Evolutionary conservation across 2,888 invertebrate species (phyloP), one percentile per base, ranked within the genome.

Genomic region (Oscheius myriophilus): DNA sequence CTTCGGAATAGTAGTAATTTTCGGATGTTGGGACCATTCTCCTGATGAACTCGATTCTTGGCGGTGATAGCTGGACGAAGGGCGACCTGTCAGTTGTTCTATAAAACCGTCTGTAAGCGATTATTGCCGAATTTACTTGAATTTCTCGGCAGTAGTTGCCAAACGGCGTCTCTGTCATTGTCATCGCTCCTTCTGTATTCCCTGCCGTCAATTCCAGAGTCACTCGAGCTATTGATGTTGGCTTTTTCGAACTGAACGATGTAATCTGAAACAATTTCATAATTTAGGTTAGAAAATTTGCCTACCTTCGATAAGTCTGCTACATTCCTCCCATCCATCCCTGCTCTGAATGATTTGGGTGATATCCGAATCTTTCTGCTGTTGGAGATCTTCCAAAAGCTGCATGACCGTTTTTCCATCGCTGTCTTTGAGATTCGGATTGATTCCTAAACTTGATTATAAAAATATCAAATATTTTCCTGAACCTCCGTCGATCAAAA

Each of bases 331-430:
- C 83, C 83, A 82, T 16, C 79, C 76, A 46, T 86, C 84, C 21
- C 80, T 64, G 52, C 79, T 78, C 42, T 81, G 81, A 43, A 95
- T 92, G 79, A 94, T 91, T 80, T 92, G 91, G 76, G 92, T 91
- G 77, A 95, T 93, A 87, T 93, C 93, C 83, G 92, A 92, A 9
- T 93, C 93, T 1, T 93, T 93, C 83, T 93, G 92, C 41, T 92
- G 92, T n/a, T 94, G 92, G 87, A 94, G 93, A 83, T 93, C 93
- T 63, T 92, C 91, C 23, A 96, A 90, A 68, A 95, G 90, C 84
- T 95, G 93, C 82, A 93, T 90, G 1, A 94, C 95, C 7, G 94
- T 95, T 87, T 92, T 92, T 69, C 92, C 92, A 75, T 91, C 91
- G 11, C 91, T 90, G 87, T 96, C 93, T 26, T 91, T 91, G 53